These are phyloP conservation scores for Meloidogyne floridensis DNA, from an alignment of 1,140 invertebrate genomes.

Conservation along the genomic window DNA sequence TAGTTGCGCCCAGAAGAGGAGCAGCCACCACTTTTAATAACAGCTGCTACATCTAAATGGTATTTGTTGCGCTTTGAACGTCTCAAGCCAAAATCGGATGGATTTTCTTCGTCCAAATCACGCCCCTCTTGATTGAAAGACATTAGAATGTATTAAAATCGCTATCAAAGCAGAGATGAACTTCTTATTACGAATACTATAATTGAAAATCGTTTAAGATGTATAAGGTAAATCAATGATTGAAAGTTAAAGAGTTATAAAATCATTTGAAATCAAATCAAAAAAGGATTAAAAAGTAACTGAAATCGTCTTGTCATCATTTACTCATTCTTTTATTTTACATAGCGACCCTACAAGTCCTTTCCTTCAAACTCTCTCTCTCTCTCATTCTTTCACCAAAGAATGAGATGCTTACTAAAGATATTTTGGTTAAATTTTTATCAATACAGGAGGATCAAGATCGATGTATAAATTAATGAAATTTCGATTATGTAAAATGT, in stretches of 20 bases:
- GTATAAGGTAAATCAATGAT: too few relatives aligned
- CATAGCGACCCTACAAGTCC: conserved; percentile 1
- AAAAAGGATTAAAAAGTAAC: neutral
- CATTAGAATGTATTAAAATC: neutral
- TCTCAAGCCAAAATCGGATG: neutral
- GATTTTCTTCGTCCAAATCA: neutral
- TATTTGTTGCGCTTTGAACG: conserved; percentile 44
- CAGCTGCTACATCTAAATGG: conserved; percentile 38
- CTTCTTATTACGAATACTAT: neutral
- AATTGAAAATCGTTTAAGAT: too few relatives aligned
- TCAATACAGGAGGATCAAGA: neutral
- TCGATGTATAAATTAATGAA: too few relatives aligned
- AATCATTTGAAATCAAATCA: too few relatives aligned
- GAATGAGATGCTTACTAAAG: neutral
- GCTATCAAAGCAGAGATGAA: neutral
- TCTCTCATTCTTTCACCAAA: neutral
- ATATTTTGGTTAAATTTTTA: neutral
- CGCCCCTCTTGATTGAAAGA: neutral
- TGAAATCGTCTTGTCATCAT: neutral
- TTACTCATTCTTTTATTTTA: neutral
- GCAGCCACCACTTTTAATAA: conserved; percentile 21
- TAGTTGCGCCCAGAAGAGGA: neutral
- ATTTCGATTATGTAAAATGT: neutral
- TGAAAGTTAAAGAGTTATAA: too few relatives aligned
- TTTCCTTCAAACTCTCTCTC: neutral